Conservation (phyloP, 2,797 vertebrate genomes). For the Manis pentadactyla region DNA sequence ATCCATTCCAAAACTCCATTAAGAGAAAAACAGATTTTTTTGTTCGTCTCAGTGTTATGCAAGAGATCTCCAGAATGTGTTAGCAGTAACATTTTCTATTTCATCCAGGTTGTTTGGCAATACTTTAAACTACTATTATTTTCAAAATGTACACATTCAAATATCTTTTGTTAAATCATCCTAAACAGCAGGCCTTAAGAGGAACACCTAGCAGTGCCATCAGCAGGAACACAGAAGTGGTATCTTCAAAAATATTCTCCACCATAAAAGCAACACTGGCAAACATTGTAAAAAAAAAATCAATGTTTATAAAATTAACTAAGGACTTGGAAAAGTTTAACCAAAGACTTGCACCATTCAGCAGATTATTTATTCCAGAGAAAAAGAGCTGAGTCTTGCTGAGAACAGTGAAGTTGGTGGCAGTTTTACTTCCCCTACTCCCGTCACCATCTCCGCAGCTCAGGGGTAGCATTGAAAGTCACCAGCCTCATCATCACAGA, state of each 20-base stretch:
- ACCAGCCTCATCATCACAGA: no score
- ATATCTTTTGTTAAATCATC: not conserved
- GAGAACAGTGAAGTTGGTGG: not conserved
- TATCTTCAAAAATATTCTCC: not conserved
- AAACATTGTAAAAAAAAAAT: not conserved
- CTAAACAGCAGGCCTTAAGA: not conserved
- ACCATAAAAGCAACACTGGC: not conserved
- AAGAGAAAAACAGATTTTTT: not conserved
- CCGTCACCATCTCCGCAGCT: not conserved
- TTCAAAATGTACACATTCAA: not conserved
- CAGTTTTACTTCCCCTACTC: not conserved
- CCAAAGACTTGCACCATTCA: no score
- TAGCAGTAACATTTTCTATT: not conserved
- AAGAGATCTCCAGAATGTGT: not conserved
- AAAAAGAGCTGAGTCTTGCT: no score
- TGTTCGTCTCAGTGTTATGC: not conserved
- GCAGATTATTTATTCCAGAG: no score
- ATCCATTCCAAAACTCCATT: not conserved
- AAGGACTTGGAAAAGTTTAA: not conserved
- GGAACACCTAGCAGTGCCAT: not conserved
- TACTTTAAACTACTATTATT: not conserved
- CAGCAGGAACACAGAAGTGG: fast-evolving
- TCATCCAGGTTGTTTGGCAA: not conserved
- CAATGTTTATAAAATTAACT: not conserved
- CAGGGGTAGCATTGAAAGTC: not conserved